Percentiles rank a stretch among this genome's conserved stretches.
These are phyloP conservation scores for Brachypalpus laphriformis DNA, from an alignment of 2,888 invertebrate genomes.

Conservation along the genomic window DNA sequence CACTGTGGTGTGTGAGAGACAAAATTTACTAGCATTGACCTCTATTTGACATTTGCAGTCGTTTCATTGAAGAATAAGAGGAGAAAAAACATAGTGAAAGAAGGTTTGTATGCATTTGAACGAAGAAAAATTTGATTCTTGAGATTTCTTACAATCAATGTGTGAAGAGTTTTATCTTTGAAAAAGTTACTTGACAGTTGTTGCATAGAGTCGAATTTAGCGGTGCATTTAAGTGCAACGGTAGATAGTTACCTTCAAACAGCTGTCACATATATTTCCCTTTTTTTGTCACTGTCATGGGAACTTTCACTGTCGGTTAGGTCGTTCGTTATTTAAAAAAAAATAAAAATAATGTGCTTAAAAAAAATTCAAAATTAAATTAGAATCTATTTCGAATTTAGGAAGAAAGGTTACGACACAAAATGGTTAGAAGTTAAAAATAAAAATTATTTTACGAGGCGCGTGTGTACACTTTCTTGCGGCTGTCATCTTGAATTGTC, in stretches of 20 bases:
- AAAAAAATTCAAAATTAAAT: not conserved
- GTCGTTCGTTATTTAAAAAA: not conserved
- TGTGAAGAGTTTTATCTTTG: not conserved
- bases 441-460: constrained; percentile 2
- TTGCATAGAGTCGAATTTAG: constrained; percentile 24
- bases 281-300: not conserved
- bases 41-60: constrained; percentile 82
- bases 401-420: constrained; percentile 8
- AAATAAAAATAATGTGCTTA: not conserved
- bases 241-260: constrained; percentile 22
- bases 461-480: constrained; percentile 32
- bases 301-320: constrained; percentile 47
- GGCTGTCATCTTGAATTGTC: constrained; percentile 7
- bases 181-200: constrained; percentile 29
- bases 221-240: constrained; percentile 65
- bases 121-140: not conserved
- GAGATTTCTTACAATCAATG: not conserved
- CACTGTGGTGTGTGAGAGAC: constrained; percentile 66
- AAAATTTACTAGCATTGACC: constrained; percentile 79
- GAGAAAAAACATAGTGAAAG: constrained; percentile 49
- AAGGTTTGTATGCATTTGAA: constrained; percentile 61
- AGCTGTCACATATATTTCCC: constrained; percentile 33
- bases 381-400: constrained; percentile 20
- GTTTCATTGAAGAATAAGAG: constrained; percentile 46
- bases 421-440: constrained; percentile 17